Evolutionary conservation across 2,888 invertebrate species (phyloP), one percentile per base, ranked within the genome.

Genomic region (Caenorhabditis sp.): DNA sequence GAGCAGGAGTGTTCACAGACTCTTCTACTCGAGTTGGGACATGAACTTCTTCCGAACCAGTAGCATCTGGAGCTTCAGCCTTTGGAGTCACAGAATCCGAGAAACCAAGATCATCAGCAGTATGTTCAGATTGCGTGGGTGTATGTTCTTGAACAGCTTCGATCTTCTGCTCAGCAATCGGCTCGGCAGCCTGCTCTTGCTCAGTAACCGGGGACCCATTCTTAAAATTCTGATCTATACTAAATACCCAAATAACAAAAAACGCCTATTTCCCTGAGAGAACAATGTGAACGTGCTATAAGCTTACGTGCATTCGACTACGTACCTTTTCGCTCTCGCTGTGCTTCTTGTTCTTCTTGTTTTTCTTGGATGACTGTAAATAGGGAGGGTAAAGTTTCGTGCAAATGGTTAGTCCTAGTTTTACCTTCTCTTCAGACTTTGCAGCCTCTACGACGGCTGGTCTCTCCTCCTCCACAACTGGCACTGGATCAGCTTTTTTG

Each of bases 271-370:
- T 64, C 56, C 70, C 61, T 44, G 14, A 31, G n/a, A 77, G 47
- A 47, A 59, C 31, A 22, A 10, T 24, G 64, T 69, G 69, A 61
- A n/a, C n/a, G 44, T 69, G 68, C 61, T 35, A 14, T 12, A 51
- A 41, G 24, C 16, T 14, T 28, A 31, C 56, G 38, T 75, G 75
- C 75, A 68, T 19, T 10, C 16, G n/a, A 24, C 3, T 49, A 79
- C 77, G 19, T 64, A 70, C 69, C 61, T 73, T 82, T 14, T 82
- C 82, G 31, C 82, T 82, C 38, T 79, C 80, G 31, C 82, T 84
- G 59, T 82, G 44, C 70, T 83, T 85, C 80, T 84, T 82, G 72
- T 75, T 74, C 80, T 85, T 85, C 81, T 85, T 85, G 75, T 72
- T 83, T 72, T 85, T 85, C 69, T 84, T 80, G 58, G 72, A 72